Evolutionary conservation across 2,888 invertebrate genomes (phyloP), one percentile per base, ranked within the genome.

Genomic region (Tenthredo livida): DNA sequence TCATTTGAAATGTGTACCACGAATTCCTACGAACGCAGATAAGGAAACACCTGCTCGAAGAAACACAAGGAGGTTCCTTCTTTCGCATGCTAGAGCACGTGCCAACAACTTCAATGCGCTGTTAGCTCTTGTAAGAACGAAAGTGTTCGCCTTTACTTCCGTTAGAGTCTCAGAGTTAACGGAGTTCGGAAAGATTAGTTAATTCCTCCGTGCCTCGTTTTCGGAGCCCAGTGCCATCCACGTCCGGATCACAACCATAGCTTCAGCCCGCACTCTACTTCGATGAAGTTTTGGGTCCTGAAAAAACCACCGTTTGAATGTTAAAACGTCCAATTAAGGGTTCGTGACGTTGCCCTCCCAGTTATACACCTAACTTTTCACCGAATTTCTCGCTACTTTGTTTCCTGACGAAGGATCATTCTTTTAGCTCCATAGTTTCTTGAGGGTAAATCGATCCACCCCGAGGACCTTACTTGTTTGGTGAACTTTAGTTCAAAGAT

Each of bases 181-280:
- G 84, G 86, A 88, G 87, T 88, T 88, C 86, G 75, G 84, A 84
- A 85, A 88, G 87, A 88, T 88, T 88, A 86, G 87, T 86, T 87
- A 86, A 84, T 86, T 86, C 85, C 85, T 77, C 84, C 85, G 77
- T 75, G 72, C 61, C 70, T 83, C 84, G 86, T 65, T 84, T 85
- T 65, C 83, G 73, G 50, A 58, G 67, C 58, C 75, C 58, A 54
- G 37, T 78, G 17, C 58, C 33, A 80, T 40, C 77, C 47, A 25
- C 15, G 12, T 15, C 84, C 82, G 33, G 61, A 67, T 65, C 70
- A 43, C 84, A 84, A 72, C 61, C 37, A n/a, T n/a, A 72, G 43
- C 75, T 29, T 47, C 29, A 72, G 25, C 75, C 29, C 75, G 47
- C 33, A 67, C 12, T 67, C 15, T 77, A 29, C 77, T 50, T 50